Evolutionary conservation across 1,140 invertebrate genomes (phyloP), one percentile per base, ranked within the genome.

Genomic region (Platyscapa corneri): DNA sequence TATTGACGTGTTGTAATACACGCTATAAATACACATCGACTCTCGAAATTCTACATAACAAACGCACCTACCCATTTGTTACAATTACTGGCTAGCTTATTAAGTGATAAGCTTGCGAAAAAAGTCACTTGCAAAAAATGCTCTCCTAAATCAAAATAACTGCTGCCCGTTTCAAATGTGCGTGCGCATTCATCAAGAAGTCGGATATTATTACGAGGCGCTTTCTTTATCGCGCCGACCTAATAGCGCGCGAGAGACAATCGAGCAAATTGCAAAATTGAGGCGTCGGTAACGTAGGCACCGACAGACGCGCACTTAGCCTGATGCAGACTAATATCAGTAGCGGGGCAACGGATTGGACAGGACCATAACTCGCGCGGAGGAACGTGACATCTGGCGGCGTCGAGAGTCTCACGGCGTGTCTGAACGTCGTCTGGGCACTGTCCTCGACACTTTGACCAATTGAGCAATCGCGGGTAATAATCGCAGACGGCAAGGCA

Each of bases 391-490:
- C 53, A 27, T 23, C n/a, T 27, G 10, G 37, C 1, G 16, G 27
- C 5, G 46, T n/a, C n/a, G 37, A 30, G 46, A 14, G 27, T 49
- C 75, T 53, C 49, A 34, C 42, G 39, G 49, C 39, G 8, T 34
- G 46, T 75, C 70, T 75, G 34, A 53, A 37, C 53, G 34, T 20
- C 3, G n/a, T 42, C 72, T 60, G n/a, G 18, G 6, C 12, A n/a
- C 70, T 46, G 39, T 16, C 27, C 27, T 56, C 42, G 81, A 75
- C 82, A 77, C 82, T 83, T 64, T 42, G 39, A 27, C 74, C 82
- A 77, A 77, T 76, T 76, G 82, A 56, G 27, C 56, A 74, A 75
- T 74, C 46, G 37, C 81, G n/a, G 67, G 46, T 74, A 82, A 75
- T 60, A 37, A 75, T 82, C 81, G n/a, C 39, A 8, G 34, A n/a